Base-by-base conservation (phyloP, 2,113 vertebrate species). In the Alces alces region DNA sequence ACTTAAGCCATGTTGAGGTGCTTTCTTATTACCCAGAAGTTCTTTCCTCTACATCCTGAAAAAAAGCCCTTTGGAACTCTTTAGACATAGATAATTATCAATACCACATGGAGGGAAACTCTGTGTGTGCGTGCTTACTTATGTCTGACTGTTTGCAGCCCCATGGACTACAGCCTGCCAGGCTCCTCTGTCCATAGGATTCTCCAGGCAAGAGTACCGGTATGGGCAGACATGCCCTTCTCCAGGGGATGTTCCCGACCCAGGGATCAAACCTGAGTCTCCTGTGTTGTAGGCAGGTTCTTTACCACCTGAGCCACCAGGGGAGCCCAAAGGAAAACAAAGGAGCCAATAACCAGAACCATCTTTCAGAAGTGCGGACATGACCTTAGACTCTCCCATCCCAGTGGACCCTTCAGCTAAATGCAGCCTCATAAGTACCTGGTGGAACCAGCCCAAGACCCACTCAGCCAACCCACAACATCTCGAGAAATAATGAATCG, bases 341-440 rank as follows among this genome's bases (percentile, higher is more conserved):
- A 95, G 23, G 30, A 5, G 25, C 73, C 47, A 12, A 17, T 0
- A 15, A 8, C 14, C 64, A 64, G 17, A 12, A 14, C 15, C 16
- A 39, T 1, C 50, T 4, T 1, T 23, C 55, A 52, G 87, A 23
- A 0, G 6, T 3, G 45, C 17, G 2, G 12, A 4, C 2, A 7
- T 23, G 8, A 33, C 21, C 57, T 3, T 6, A 0, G 23, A 33
- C 5, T 16, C 0, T 2, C 27, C 15, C 64, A n/a, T 16, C 47
- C 79, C 25, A 13, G 60, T 0, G 2, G 21, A 6, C 17, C 25
- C 30, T 17, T 19, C 73, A 4, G 9, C 57, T 15, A 3, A 55
- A 80, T 1, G 7, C 47, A 21, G 21, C 52, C 78, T 5, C 14
- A 0, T 4, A 30, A 9, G 30, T 10, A 36, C 47, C 8, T 7